Conservation (phyloP, 2,797 vertebrate genomes). For the Myotis myotis region DNA sequence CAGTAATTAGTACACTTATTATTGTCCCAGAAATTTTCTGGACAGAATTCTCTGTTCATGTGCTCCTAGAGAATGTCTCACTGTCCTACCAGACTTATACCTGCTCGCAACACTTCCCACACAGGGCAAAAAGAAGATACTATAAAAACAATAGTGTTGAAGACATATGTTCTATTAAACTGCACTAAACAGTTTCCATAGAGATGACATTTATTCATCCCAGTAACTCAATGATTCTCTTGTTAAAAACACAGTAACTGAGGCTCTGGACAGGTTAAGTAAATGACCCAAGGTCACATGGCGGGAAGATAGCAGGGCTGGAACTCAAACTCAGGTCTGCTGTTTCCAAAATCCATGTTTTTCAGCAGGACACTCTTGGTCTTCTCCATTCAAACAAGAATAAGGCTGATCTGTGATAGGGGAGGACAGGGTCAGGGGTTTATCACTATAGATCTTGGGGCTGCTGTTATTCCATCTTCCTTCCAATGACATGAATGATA, state of each 20-base stretch:
- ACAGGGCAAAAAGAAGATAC: neutral
- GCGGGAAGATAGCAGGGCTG: neutral
- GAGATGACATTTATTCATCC: neutral
- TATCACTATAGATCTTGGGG: neutral
- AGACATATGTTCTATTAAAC: neutral
- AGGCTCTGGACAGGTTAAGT: neutral
- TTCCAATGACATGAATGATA: neutral
- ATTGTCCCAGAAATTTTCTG: neutral
- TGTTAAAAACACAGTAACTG: neutral
- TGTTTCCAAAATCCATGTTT: neutral
- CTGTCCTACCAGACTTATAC: neutral
- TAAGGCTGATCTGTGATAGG: neutral
- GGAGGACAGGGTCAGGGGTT: neutral
- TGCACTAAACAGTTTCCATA: neutral
- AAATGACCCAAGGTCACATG: neutral
- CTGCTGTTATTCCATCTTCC: neutral
- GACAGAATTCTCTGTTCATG: neutral
- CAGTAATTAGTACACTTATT: neutral
- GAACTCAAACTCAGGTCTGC: neutral
- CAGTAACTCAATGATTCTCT: neutral
- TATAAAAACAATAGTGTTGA: neutral
- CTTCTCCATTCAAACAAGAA: neutral
- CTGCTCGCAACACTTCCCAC: neutral
- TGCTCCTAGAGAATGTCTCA: neutral
- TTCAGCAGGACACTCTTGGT: neutral